Evolutionary conservation across 2,888 invertebrate species (phyloP).

Genomic region (Hydrotaea cyrtoneurina): DNA sequence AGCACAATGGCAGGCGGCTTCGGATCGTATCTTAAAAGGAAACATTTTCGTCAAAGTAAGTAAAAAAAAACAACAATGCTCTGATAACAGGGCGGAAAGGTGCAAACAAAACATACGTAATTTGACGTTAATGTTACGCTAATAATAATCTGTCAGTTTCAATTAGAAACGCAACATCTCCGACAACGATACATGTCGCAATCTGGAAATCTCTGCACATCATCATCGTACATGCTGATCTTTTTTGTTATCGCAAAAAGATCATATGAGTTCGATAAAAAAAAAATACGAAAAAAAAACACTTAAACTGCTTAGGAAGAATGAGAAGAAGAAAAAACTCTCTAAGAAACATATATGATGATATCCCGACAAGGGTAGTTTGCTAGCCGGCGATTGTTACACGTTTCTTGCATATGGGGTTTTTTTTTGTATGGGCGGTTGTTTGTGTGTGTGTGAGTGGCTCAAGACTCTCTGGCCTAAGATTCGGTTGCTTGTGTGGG

Average conservation of each 20-base stretch:
- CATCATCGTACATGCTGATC: not conserved
- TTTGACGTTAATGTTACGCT: conserved; percentile 78
- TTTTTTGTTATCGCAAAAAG: not conserved
- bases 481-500: conserved; percentile 21
- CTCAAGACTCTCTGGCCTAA: not conserved
- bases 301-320: conserved; percentile 16
- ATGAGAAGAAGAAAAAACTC: not conserved
- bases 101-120: conserved; percentile 72
- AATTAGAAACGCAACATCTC: conserved; percentile 67
- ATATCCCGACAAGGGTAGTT: conserved; percentile 43
- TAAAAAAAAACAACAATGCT: not conserved
- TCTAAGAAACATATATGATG: conserved; percentile 43
- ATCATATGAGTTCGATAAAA: conserved; percentile 34
- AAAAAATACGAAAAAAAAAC: not conserved
- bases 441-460: not conserved
- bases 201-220: not conserved
- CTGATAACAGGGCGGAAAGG: conserved; percentile 23
- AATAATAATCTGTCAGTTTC: conserved; percentile 78
- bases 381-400: not conserved
- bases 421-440: no score
- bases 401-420: conserved; percentile 1
- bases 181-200: not conserved
- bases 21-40: not conserved
- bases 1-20: conserved; percentile 5
- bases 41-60: not conserved